Base-by-base conservation (phyloP, 2,113 vertebrate species). In the Ptyas mucosa region DNA sequence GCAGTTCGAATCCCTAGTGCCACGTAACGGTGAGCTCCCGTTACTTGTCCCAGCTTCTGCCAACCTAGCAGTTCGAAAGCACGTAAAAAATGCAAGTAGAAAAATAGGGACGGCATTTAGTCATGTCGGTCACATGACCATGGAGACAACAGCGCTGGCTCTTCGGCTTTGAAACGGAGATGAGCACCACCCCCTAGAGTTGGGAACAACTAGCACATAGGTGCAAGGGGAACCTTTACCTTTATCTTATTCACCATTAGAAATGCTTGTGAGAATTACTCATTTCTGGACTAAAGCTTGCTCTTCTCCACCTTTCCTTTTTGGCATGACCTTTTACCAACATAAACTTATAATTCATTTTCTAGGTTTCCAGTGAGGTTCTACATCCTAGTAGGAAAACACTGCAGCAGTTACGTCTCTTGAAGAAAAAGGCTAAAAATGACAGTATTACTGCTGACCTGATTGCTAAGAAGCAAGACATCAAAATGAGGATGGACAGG, bases 391-490 rank as follows among this genome's bases (percentile, higher is more conserved):
- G 97, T n/a, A 94, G 97, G 81, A 97, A 97, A 93, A 97, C 93
- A 1, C 91, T 98, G 39, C 98, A 98, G 94, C 97, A 94, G 64
- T 97, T 97, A 5, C 91, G 96, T 3, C 92, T 98, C 90, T 92
- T 98, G 93, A 97, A 97, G 94, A 98, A 97, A 94, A 96, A 97
- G 91, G 95, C 97, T 4, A 96, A 98, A 95, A 89, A 98, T 92
- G 94, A 97, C 0, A 52, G 94, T 6, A 90, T 98, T 90, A 96
- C 98, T 87, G 87, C 93, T 55, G 94, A 95, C 8, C 96, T 99
- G 0, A 3, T 92, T 58, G 95, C 95, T 23, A 98, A 98, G 95
- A 96, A 51, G 9, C 94, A 97, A 61, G 97, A 98, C 64, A 97
- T 98, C 88, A 94, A 96, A 93, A 93, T 29, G 18, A 88, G 96